phyloP scores from a whole-genome alignment of 1,140 invertebrate genomes.

The Drosophila kepulauana region DNA sequence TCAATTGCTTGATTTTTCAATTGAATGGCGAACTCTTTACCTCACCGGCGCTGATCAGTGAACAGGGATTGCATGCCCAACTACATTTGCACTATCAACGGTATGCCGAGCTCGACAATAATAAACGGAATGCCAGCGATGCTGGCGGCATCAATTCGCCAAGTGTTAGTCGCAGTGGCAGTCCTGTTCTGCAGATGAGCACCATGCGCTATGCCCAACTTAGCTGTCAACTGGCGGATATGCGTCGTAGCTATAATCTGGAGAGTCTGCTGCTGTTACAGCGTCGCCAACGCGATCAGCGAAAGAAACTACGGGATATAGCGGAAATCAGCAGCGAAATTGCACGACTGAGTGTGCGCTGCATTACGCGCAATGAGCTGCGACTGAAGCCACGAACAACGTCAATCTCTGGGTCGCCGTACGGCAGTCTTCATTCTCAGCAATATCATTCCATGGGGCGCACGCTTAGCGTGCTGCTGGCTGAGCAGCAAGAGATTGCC shows the following conservation, averaged over 20 bases:
- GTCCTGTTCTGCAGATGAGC: slow-evolving; percentile 58
- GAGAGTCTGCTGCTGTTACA: slow-evolving; percentile 87
- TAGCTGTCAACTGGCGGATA: slow-evolving; percentile 86
- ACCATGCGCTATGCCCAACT: slow-evolving; percentile 69
- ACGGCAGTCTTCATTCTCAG: slow-evolving; percentile 43
- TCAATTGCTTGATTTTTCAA: slow-evolving; percentile 94
- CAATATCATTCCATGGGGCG: slow-evolving; percentile 82
- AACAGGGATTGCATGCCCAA: slow-evolving; percentile 64
- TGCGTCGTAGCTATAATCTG: slow-evolving; percentile 91
- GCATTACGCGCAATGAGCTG: slow-evolving; percentile 74
- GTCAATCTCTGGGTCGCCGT: slow-evolving; percentile 52
- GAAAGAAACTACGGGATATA: slow-evolving; percentile 84
- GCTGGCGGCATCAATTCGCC: slow-evolving; percentile 65
- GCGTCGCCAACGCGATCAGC: slow-evolving; percentile 74
- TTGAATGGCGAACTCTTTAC: slow-evolving; percentile 95
- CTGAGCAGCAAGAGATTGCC: slow-evolving; percentile 72
- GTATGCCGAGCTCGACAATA: slow-evolving; percentile 53
- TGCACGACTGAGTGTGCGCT: slow-evolving; percentile 68
- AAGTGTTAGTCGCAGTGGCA: slow-evolving; percentile 60
- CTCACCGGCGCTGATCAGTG: slow-evolving; percentile 85
- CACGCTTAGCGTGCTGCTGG: slow-evolving; percentile 68
- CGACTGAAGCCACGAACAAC: slow-evolving; percentile 64
- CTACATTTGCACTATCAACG: slow-evolving; percentile 69
- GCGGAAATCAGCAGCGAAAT: slow-evolving; percentile 81
- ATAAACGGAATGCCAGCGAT: slow-evolving; percentile 30